A percentile compares a stretch with the other conserved stretches of the same genome.
These are phyloP conservation scores for Helogale parvula DNA, from an alignment of 2,113 vertebrate species.

Conservation along the genomic window DNA sequence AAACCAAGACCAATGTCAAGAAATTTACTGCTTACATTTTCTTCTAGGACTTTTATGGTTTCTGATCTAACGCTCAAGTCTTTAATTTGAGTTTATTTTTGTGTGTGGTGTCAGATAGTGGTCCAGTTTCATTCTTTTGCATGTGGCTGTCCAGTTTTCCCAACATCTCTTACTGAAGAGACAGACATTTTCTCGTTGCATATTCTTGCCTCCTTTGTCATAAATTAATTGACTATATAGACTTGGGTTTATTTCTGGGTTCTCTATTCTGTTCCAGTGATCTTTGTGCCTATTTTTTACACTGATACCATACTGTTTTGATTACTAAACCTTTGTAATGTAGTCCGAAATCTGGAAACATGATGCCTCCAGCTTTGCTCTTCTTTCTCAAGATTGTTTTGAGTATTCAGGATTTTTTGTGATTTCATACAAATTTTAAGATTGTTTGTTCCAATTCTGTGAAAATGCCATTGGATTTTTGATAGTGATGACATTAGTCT, in stretches of 20 bases:
- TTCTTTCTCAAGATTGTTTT: not conserved
- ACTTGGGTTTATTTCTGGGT: not conserved
- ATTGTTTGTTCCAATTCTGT: not conserved
- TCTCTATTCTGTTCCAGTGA: not conserved
- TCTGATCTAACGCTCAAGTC: not conserved
- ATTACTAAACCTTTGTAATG: not conserved
- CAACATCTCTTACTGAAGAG: not conserved
- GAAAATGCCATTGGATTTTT: not conserved
- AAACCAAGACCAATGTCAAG: not conserved
- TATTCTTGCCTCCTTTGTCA: not conserved
- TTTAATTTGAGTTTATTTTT: not conserved
- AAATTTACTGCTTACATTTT: not conserved
- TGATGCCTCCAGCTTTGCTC: not conserved
- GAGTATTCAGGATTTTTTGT: not conserved
- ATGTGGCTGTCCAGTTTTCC: not conserved
- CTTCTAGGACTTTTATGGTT: not conserved
- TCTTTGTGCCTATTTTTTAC: not conserved
- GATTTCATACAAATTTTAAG: not conserved
- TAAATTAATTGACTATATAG: not conserved
- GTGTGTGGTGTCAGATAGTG: not conserved
- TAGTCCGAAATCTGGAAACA: not conserved
- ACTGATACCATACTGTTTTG: not conserved
- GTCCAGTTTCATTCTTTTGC: not conserved
- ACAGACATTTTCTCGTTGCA: not conserved
- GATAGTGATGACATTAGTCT: not conserved